Conservation (phyloP, 2,113 vertebrate genomes). For the Otis tarda region DNA sequence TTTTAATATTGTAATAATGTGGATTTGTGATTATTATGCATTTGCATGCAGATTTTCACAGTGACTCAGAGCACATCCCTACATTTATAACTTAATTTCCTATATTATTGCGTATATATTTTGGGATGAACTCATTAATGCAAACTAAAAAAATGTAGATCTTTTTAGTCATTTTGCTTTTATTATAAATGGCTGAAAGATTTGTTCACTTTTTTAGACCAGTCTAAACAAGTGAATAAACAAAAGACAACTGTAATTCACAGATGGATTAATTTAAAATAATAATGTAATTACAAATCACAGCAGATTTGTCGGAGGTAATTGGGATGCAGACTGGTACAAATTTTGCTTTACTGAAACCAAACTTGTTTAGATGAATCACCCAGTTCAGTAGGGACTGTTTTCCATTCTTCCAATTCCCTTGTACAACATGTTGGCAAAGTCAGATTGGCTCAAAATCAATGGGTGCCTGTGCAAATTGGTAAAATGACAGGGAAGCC, state of each 20-base stretch:
- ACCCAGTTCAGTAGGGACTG: background rate
- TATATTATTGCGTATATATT: slow-evolving; percentile 98
- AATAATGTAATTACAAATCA: slow-evolving; percentile 75
- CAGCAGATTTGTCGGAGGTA: slow-evolving; percentile 73
- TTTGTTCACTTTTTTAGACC: slow-evolving; percentile 73
- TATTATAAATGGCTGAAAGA: slow-evolving; percentile 79
- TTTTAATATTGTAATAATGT: slow-evolving; percentile 99
- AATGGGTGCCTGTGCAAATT: background rate
- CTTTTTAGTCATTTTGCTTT: slow-evolving; percentile 77
- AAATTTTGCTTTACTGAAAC: slow-evolving; percentile 60
- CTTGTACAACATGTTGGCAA: background rate
- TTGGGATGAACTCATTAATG: slow-evolving; percentile 83
- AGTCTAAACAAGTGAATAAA: slow-evolving; percentile 72
- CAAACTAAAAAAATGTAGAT: slow-evolving; percentile 73
- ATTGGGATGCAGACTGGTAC: slow-evolving; percentile 69
- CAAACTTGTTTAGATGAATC: slow-evolving; percentile 20
- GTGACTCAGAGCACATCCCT: slow-evolving; percentile 94
- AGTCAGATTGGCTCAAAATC: background rate
- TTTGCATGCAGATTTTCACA: slow-evolving; percentile 98
- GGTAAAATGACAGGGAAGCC: background rate
- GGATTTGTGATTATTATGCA: slow-evolving; percentile 99
- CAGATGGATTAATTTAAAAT: slow-evolving; percentile 76
- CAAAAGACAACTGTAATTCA: slow-evolving; percentile 76
- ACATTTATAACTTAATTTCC: slow-evolving; percentile 98
- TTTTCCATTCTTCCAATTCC: background rate